Evolutionary conservation across 1,140 invertebrate genomes (phyloP).

Genomic region (Wasmannia auropunctata): DNA sequence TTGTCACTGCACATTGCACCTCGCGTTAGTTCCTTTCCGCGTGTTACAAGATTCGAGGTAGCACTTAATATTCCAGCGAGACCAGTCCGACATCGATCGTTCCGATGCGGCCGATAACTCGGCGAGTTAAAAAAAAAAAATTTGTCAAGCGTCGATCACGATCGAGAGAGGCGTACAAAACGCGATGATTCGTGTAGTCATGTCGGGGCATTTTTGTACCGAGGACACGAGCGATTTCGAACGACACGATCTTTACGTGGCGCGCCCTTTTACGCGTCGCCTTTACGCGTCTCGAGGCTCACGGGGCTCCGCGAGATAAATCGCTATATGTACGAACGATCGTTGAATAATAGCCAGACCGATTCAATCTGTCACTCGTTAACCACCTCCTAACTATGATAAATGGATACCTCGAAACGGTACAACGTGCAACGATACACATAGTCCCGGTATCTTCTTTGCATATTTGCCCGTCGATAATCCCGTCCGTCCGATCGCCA

Average conservation of each 20-base stretch:
- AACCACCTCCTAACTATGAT: slow-evolving; percentile 75
- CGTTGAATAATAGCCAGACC: slow-evolving; percentile 75
- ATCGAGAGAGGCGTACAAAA: background rate
- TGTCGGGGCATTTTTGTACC: slow-evolving; percentile 20
- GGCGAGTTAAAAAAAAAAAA: background rate
- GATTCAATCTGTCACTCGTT: slow-evolving; percentile 77
- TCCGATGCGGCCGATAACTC: slow-evolving; percentile 45
- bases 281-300: slow-evolving; percentile 8
- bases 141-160: slow-evolving; percentile 51
- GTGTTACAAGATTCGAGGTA: slow-evolving; percentile 5
- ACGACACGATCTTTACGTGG: slow-evolving; percentile 42
- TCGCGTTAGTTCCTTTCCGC: background rate
- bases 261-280: slow-evolving; percentile 13
- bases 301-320: slow-evolving; percentile 56
- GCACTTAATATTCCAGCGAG: slow-evolving; percentile 11
- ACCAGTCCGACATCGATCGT: slow-evolving; percentile 12
- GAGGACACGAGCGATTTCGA: slow-evolving; percentile 32
- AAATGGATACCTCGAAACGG: slow-evolving; percentile 59
- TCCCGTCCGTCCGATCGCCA: slow-evolving; percentile 19
- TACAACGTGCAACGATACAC: slow-evolving; percentile 40
- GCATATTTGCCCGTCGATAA: slow-evolving; percentile 44
- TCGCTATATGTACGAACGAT: slow-evolving; percentile 67
- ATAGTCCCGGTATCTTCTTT: slow-evolving; percentile 43
- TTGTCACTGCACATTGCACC: background rate
- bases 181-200: slow-evolving; percentile 36